Conservation (phyloP, 2,797 vertebrate genomes). For the Macropodus opercularis region DNA sequence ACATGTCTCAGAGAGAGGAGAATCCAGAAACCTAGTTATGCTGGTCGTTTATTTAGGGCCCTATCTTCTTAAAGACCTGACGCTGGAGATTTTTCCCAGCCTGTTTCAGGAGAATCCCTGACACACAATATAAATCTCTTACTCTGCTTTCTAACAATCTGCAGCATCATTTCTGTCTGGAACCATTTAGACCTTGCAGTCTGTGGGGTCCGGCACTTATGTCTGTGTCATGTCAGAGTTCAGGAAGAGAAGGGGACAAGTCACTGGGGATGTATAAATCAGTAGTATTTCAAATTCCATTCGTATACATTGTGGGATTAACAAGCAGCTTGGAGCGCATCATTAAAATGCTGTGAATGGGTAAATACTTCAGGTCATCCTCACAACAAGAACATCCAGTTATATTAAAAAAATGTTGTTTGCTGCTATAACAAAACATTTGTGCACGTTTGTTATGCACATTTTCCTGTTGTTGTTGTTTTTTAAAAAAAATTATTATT, state of each 20-base stretch:
- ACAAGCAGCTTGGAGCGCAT: neutral
- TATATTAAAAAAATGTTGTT: slow-evolving; percentile 4
- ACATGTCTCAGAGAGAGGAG: slow-evolving; percentile 21
- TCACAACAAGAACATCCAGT: neutral
- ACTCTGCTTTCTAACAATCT: slow-evolving; percentile 42
- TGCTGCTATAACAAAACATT: neutral
- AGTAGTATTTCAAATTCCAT: neutral
- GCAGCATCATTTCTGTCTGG: slow-evolving; percentile 49
- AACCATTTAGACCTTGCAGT: slow-evolving; percentile 48
- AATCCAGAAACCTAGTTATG: slow-evolving; percentile 56
- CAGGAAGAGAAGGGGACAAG: too few species aligned
- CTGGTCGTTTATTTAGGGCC: slow-evolving; percentile 66
- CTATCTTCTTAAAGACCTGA: slow-evolving; percentile 68
- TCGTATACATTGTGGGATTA: neutral
- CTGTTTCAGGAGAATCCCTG: slow-evolving; percentile 57
- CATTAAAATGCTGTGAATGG: neutral
- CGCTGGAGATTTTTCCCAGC: slow-evolving; percentile 54
- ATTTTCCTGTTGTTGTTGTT: slow-evolving; percentile 2
- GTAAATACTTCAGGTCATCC: neutral
- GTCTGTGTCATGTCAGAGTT: slow-evolving; percentile 43
- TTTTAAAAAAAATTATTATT: too few species aligned
- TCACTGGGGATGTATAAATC: too few species aligned
- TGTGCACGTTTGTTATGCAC: neutral
- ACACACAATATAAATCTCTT: slow-evolving; percentile 64
- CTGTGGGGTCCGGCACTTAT: slow-evolving; percentile 38